These are phyloP conservation scores for Portevinia maculata DNA, from an alignment of 2,888 invertebrate genomes.

Conservation along the genomic window DNA sequence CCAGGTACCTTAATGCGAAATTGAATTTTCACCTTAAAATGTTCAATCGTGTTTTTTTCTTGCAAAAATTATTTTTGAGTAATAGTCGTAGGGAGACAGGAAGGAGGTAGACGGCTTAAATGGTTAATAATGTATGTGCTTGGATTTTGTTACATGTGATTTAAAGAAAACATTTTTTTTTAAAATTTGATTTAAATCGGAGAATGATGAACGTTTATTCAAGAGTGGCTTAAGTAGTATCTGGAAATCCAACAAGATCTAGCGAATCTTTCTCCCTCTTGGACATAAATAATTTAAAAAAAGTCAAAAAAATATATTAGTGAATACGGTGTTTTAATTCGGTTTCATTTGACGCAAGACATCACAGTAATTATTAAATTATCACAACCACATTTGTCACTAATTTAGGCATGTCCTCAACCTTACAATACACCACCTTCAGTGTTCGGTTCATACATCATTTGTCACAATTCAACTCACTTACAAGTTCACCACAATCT, in stretches of 20 bases:
- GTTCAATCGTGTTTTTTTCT: neutral
- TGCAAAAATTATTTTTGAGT: neutral
- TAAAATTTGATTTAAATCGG: too few species aligned
- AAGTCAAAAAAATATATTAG: too few species aligned
- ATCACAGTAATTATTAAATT: neutral
- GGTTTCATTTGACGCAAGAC: too few species aligned
- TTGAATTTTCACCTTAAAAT: constrained; percentile 7
- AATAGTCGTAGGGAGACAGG: neutral
- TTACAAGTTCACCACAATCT: neutral
- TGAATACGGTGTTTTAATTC: too few species aligned
- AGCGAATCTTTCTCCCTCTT: too few species aligned
- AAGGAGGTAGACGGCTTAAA: neutral
- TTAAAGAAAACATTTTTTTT: too few species aligned
- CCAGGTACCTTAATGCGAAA: neutral
- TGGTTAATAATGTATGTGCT: too few species aligned
- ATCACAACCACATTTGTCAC: neutral
- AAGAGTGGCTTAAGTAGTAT: too few species aligned
- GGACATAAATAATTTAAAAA: too few species aligned
- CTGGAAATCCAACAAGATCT: too few species aligned
- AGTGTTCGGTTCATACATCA: neutral
- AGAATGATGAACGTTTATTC: too few species aligned
- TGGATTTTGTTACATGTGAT: too few species aligned
- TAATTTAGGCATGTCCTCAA: neutral
- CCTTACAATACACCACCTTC: neutral
- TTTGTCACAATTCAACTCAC: neutral